Evolutionary conservation across 2,888 invertebrate genomes (phyloP), one percentile per base, ranked within the genome.

Genomic region (Platycheirus rosarum): DNA sequence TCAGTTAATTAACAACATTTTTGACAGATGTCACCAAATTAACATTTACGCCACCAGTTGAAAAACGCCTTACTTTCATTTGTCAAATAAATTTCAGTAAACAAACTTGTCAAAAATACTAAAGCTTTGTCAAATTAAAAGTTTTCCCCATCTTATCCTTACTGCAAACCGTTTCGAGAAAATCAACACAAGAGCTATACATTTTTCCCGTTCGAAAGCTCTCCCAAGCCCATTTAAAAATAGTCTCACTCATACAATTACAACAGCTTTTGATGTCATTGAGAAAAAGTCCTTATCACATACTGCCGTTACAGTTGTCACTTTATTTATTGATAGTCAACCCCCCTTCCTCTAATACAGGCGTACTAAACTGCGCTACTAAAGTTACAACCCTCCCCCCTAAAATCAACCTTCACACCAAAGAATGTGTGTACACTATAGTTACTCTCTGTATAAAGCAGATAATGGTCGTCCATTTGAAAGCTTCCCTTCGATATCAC

Each of bases 211-310:
- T 18, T 29, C 18, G 11, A 62, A 44, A 44, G 29, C 60, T 18
- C 3, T 8, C 7, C 13, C 13, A 26, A 23, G 9, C 8, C n/a
- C 60, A 23, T 8, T 5, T 20, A 13, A 46, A 11, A 35, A 14
- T 16, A 20, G 18, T 2, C 2, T 14, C 53, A 37, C 42, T 40
- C 51, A 66, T 35, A 62, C 76, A 35, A 8, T 5, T 13, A 37
- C 42, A 53, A 42, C 49, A 63, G 9, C 9, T 13, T 40, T 44
- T 55, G 46, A 71, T 68, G 77, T 77, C 77, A 82, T 73, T 77
- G 82, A 73, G 73, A 77, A 77, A 79, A 82, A 77, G 71, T 82
- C 71, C 77, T 82, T 82, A 82, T 82, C 82, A 82, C 71, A 82
- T 68, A 73, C 49, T 68, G 62, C 32, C 51, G 37, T 80, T 71